Conservation (phyloP, 2,113 vertebrate genomes). For the Cyanoderma ruficeps region DNA sequence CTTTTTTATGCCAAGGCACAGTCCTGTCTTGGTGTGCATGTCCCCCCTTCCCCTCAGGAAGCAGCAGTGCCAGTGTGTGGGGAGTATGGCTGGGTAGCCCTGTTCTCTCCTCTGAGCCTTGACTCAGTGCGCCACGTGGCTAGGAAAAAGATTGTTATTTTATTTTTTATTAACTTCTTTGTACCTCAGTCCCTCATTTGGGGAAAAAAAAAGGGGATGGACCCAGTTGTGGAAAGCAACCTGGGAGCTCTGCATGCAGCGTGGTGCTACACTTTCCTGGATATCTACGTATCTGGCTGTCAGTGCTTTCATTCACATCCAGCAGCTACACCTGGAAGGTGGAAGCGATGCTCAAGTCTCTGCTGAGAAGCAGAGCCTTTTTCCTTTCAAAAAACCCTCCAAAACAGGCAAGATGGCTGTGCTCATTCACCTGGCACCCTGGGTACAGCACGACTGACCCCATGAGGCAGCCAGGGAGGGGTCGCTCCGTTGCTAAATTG, state of each 20-base stretch:
- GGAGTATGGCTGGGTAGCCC: background rate
- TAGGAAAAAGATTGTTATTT: background rate
- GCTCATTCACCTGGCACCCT: fast-evolving
- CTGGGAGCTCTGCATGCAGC: background rate
- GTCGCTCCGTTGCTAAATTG: fast-evolving
- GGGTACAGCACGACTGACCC: fast-evolving
- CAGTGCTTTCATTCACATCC: background rate
- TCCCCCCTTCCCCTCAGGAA: background rate
- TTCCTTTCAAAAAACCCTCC: background rate
- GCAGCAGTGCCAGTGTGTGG: background rate
- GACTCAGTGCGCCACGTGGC: fast-evolving
- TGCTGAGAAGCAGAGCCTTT: background rate
- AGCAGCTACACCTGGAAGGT: background rate
- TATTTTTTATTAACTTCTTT: background rate
- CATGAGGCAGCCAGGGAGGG: background rate
- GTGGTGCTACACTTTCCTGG: background rate
- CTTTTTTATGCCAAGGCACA: background rate
- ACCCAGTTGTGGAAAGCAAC: background rate
- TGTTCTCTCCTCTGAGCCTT: background rate
- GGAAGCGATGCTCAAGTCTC: background rate
- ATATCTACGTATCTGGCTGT: background rate
- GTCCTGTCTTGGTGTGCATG: fast-evolving
- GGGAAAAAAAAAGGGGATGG: background rate
- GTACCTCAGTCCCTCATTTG: slow-evolving; percentile 16
- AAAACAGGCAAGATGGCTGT: background rate